These are phyloP conservation scores for Masticophis lateralis DNA, from an alignment of 2,797 vertebrate species.

Conservation along the genomic window DNA sequence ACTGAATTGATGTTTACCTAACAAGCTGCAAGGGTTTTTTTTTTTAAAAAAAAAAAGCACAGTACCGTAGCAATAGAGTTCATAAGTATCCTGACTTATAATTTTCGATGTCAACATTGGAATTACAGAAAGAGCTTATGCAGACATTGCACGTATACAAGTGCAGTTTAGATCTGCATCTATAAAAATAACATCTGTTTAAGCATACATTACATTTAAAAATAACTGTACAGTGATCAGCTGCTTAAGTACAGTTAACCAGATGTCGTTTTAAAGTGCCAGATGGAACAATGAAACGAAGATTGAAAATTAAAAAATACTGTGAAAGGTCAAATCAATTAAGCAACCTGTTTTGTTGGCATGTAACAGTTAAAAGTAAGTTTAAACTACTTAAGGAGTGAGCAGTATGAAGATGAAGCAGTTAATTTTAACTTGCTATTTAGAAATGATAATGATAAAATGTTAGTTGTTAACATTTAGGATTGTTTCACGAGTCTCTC, in stretches of 20 bases:
- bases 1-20: constrained; percentile 86
- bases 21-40: constrained; percentile 73
- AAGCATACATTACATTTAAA: constrained; percentile 99
- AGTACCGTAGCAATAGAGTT: constrained; percentile 78
- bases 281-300: constrained; percentile 99
- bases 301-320: constrained; percentile 98
- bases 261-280: constrained; percentile 99
- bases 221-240: constrained; percentile 99
- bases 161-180: constrained; percentile 85
- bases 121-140: constrained; percentile 86
- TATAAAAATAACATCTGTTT: constrained; percentile 99
- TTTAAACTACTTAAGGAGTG: constrained; percentile 84
- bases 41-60: constrained; percentile 70
- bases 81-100: constrained; percentile 80
- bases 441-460: constrained; percentile 58
- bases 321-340: constrained; percentile 99
- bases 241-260: constrained; percentile 99
- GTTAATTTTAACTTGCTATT: constrained; percentile 64
- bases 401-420: constrained; percentile 69
- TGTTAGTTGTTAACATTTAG: constrained; percentile 46
- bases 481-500: constrained; percentile 10
- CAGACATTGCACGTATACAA: constrained; percentile 82
- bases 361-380: constrained; percentile 96
- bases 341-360: constrained; percentile 96
- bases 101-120: constrained; percentile 89